phyloP scores from a whole-genome alignment of 1,140 invertebrate genomes.

The Dufourea novaeangliae region DNA sequence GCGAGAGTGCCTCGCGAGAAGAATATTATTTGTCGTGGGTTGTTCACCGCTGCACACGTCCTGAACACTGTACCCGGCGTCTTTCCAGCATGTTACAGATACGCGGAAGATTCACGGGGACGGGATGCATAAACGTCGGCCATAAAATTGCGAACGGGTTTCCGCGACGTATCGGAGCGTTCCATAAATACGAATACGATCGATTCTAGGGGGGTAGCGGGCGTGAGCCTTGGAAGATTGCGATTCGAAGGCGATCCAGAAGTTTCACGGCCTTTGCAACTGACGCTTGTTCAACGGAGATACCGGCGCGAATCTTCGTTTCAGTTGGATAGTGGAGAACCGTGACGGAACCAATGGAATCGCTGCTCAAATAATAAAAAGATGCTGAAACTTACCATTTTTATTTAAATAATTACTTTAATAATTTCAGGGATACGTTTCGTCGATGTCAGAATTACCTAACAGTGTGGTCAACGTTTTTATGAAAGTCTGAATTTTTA shows the following conservation, averaged over 20 bases:
- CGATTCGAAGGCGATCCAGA: background rate
- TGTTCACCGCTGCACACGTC: background rate
- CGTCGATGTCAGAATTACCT: too few relatives aligned
- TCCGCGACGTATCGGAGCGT: background rate
- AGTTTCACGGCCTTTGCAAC: conserved; percentile 14
- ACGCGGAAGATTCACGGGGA: background rate
- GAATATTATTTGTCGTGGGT: conserved; percentile 4
- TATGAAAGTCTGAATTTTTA: too few relatives aligned
- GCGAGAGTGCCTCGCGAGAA: background rate
- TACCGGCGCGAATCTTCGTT: background rate
- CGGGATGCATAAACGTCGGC: background rate
- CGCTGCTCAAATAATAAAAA: too few relatives aligned
- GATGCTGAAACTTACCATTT: too few relatives aligned
- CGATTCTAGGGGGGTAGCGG: background rate
- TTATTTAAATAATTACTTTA: too few relatives aligned
- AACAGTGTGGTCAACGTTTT: too few relatives aligned
- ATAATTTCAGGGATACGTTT: too few relatives aligned
- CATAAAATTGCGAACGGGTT: background rate
- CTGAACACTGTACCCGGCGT: background rate
- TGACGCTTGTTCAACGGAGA: conserved; percentile 11
- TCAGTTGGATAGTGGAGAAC: background rate
- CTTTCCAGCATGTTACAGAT: background rate
- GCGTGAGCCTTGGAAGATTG: too few relatives aligned
- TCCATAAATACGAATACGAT: conserved; percentile 22
- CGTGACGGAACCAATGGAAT: background rate